Base-by-base conservation (phyloP, 1,140 invertebrate genomes). In the Polyergus mexicanus region DNA sequence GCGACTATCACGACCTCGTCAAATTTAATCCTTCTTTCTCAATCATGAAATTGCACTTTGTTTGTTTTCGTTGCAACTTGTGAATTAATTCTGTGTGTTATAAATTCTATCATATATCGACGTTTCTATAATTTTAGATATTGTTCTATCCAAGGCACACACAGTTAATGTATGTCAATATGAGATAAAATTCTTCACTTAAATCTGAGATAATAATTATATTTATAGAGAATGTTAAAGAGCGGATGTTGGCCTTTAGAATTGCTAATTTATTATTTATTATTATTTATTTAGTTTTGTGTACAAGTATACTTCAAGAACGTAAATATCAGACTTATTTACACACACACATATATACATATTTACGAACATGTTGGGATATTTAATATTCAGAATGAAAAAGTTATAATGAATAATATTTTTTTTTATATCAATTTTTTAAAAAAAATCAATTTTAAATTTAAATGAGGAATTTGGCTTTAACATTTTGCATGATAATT, bases 121-220 rank as follows among this genome's bases (percentile, higher is more conserved):
- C 28, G 13, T 78, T 62, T 78, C 13, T 51, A 54, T 28, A 77
- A 77, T 78, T 78, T 78, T 22, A 78, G 41, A 47, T 66, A 66
- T 16, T 38, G 16, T 58, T 41, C 16, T 75, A 22, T 2, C 19
- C 16, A 41, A 13, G 13, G 22, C 54, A 75, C 47, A 75, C 47
- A 10, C 35, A 25, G 22, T 75, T 75, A 60, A 28, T 38, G 32
- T 22, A 56, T 72, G 35, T 35, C 8, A 19, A 22, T 58, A 38
- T 19, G 8, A 75, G 35, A 75, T 22, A 75, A 58, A 58, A 38
- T 75, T 25, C n/a, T 16, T 58, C 25, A 6, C 8, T 28, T 2
- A 4, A 38, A 38, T 75, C 16, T 75, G 16, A 60, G 62, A 62
- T 8, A 10, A 62, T 25, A 62, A 75, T 75, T 35, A 75, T 60